These are phyloP conservation scores for Andricus quercusramuli DNA, from an alignment of 2,888 invertebrate genomes.

Conservation along the genomic window DNA sequence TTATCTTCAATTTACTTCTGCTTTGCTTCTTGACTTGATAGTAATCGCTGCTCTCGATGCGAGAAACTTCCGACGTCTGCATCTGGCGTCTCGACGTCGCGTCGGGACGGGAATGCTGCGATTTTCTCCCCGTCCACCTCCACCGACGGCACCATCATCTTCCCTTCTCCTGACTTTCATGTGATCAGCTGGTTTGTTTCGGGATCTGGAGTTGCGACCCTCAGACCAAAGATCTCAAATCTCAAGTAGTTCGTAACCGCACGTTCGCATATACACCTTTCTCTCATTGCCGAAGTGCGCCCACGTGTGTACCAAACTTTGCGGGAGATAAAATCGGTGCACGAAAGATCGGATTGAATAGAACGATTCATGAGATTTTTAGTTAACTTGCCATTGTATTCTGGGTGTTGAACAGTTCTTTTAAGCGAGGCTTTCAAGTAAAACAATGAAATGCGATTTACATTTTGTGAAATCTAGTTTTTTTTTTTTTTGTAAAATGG, in stretches of 20 bases:
- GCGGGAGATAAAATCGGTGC: constrained; percentile 1
- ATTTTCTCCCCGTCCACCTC: constrained; percentile 37
- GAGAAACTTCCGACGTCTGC: constrained; percentile 7
- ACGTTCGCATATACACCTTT: constrained; percentile 44
- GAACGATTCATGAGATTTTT: neutral
- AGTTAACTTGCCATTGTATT: neutral
- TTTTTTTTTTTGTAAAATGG: constrained; percentile 6
- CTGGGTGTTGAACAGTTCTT: neutral
- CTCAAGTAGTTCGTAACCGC: constrained; percentile 47
- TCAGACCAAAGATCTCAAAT: constrained; percentile 43
- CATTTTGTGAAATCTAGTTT: constrained; percentile 5
- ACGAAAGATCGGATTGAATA: neutral
- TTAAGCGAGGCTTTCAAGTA: neutral
- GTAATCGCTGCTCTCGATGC: constrained; percentile 5
- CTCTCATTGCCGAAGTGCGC: constrained; percentile 25
- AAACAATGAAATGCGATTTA: constrained; percentile 6
- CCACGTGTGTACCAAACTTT: constrained; percentile 11
- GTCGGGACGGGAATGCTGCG: constrained; percentile 45
- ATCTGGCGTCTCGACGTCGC: constrained; percentile 41
- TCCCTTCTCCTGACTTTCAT: constrained; percentile 42
- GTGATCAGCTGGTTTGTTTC: constrained; percentile 41
- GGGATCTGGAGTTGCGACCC: constrained; percentile 36
- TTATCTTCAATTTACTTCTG: neutral
- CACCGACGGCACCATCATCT: constrained; percentile 1
- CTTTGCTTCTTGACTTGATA: neutral